Evolutionary conservation across 1,140 invertebrate species (phyloP).

Genomic region (Drosophila kanapiae): DNA sequence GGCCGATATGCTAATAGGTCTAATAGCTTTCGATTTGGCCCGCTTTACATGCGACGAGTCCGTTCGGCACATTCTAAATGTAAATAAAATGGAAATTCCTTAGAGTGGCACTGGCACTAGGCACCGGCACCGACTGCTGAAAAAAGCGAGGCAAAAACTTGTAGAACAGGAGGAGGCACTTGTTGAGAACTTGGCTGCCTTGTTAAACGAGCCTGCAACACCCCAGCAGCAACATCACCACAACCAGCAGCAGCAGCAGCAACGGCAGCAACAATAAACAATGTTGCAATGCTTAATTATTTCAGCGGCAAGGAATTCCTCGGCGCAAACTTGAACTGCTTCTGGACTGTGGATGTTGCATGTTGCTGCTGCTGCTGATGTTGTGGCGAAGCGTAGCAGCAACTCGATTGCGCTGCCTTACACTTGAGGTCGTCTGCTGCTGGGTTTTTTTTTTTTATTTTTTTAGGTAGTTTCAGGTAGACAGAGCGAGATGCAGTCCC

Average conservation of each 20-base stretch:
- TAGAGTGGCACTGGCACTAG: slow-evolving; percentile 39
- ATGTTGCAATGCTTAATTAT: slow-evolving; percentile 84
- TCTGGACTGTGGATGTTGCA: slow-evolving; percentile 58
- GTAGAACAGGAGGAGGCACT: slow-evolving; percentile 76
- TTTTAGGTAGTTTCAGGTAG: slow-evolving; percentile 27
- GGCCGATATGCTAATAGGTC: slow-evolving; percentile 68
- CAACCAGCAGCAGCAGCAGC: slow-evolving; percentile 35
- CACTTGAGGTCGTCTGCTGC: slow-evolving; percentile 77
- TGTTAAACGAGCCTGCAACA: slow-evolving; percentile 83
- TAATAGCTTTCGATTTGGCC: slow-evolving; percentile 73
- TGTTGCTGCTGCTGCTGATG: slow-evolving; percentile 44
- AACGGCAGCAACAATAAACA: slow-evolving; percentile 74
- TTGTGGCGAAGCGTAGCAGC: slow-evolving; percentile 67
- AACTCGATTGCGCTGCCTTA: slow-evolving; percentile 71
- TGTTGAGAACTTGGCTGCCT: slow-evolving; percentile 80
- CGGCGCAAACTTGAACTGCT: slow-evolving; percentile 79
- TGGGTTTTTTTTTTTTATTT: slow-evolving; percentile 4
- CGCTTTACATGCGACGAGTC: slow-evolving; percentile 52
- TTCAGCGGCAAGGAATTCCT: slow-evolving; percentile 84
- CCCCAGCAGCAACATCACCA: slow-evolving; percentile 58
- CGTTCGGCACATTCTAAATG: slow-evolving; percentile 71
- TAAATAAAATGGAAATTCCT: slow-evolving; percentile 81
- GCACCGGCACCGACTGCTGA: slow-evolving; percentile 16
- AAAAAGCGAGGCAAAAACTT: slow-evolving; percentile 64
- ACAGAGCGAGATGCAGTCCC: slow-evolving; percentile 26